Evolutionary conservation across 30 jellyfish, hydroid and myxozoan genomes (phyloP).

Genomic region (Nemopilema nomurai): DNA sequence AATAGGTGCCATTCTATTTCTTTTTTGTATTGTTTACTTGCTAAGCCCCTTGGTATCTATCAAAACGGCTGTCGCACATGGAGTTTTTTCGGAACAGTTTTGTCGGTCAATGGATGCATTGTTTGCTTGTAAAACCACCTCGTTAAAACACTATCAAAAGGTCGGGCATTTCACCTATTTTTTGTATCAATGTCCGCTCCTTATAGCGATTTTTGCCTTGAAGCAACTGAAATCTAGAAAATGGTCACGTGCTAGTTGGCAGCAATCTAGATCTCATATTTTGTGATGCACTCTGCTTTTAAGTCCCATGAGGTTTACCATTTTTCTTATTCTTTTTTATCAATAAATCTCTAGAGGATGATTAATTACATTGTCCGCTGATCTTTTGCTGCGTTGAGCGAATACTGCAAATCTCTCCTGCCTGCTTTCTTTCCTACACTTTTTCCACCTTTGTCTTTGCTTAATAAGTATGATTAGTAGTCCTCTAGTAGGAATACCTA

Average conservation of each 20-base stretch:
- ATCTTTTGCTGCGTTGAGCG: no score
- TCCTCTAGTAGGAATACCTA: no score
- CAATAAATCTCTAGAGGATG: neutral
- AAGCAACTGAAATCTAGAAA: neutral
- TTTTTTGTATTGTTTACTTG: constrained; percentile 20
- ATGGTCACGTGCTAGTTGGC: neutral
- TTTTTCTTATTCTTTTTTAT: neutral
- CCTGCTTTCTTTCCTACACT: no score
- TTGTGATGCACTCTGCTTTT: neutral
- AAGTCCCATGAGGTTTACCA: no score
- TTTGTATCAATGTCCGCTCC: neutral
- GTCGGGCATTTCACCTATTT: neutral
- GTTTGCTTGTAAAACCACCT: neutral
- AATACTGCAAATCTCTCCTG: no score
- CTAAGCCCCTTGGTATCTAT: neutral
- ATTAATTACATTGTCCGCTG: no score
- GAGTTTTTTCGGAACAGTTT: constrained; percentile 1
- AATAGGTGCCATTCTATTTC: neutral
- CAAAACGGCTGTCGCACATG: constrained; percentile 41
- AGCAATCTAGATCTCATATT: neutral
- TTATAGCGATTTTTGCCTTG: neutral
- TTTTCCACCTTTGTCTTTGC: no score
- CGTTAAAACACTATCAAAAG: neutral
- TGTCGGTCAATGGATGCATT: neutral
- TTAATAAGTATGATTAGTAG: no score